Evolutionary conservation across 2,888 invertebrate genomes (phyloP).

Genomic region (Emesis furor): DNA sequence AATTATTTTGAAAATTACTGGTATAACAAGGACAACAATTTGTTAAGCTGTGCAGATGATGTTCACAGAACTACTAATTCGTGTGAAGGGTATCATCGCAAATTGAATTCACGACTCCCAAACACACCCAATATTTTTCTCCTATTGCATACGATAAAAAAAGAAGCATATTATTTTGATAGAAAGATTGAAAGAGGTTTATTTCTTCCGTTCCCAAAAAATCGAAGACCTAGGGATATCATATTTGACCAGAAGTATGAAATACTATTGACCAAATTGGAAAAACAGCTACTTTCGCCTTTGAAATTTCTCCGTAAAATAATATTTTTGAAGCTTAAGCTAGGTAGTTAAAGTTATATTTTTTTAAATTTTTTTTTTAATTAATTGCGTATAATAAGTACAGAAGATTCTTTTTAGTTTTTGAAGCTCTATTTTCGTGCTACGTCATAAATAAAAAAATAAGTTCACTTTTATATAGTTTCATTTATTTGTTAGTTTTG

Average conservation of each 20-base stretch:
- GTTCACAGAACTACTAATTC: not conserved
- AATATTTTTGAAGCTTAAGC: conserved; percentile 2
- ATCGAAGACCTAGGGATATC: not conserved
- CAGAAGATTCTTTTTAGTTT: conserved; percentile 7
- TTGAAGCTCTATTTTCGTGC: not conserved
- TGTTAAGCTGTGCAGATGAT: conserved; percentile 12
- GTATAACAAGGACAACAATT: not conserved
- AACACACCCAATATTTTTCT: conserved; percentile 4
- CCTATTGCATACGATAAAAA: conserved; percentile 1
- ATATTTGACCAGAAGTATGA: conserved; percentile 4
- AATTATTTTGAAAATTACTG: not conserved
- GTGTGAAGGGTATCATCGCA: conserved; percentile 6
- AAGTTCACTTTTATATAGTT: not conserved
- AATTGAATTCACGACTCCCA: not conserved
- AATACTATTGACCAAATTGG: not conserved
- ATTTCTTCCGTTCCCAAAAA: not conserved
- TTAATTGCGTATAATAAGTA: not conserved
- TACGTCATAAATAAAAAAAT: not conserved
- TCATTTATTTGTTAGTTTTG: not conserved
- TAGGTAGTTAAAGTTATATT: not conserved
- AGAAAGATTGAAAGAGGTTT: not conserved
- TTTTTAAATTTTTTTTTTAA: not conserved
- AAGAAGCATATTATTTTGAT: not conserved
- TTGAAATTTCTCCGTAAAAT: not conserved
- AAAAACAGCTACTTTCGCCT: not conserved